Percentiles rank a stretch among this genome's conserved stretches.
phyloP scores from a whole-genome alignment of 2,888 invertebrate genomes.

The Oegoconia quadripuncta region DNA sequence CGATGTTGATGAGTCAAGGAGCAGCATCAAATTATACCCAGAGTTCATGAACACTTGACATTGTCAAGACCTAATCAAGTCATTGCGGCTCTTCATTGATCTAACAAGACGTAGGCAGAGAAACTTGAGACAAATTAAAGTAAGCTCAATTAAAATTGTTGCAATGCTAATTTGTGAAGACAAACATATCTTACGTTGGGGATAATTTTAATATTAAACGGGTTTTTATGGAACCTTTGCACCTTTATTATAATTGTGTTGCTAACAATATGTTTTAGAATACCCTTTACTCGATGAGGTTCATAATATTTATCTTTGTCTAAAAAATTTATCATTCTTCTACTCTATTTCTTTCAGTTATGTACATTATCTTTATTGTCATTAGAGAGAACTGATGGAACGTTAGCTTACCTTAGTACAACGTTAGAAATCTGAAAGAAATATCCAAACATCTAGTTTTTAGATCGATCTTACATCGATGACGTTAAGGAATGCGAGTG shows the following conservation, averaged over 20 bases:
- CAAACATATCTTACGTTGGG: too few species aligned
- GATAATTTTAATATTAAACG: too few species aligned
- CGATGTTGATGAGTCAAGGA: neutral
- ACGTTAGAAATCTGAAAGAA: neutral
- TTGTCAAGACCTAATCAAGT: constrained; percentile 36
- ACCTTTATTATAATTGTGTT: too few species aligned
- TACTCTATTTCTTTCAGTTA: too few species aligned
- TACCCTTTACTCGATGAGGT: too few species aligned
- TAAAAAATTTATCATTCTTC: too few species aligned
- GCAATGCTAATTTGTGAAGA: neutral
- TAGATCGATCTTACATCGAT: neutral
- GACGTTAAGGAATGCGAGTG: constrained; percentile 5
- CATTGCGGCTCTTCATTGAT: constrained; percentile 24
- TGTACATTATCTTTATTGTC: too few species aligned
- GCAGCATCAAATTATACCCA: constrained; percentile 36
- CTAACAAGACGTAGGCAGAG: constrained; percentile 17
- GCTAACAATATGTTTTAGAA: too few species aligned
- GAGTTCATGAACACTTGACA: constrained; percentile 66
- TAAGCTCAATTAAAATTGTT: neutral
- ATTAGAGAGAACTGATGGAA: too few species aligned
- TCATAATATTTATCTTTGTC: too few species aligned
- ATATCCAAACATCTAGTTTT: neutral
- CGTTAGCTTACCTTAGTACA: too few species aligned
- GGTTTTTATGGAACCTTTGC: too few species aligned
- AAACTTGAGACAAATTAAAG: constrained; percentile 7